phyloP scores from a whole-genome alignment of 1,140 invertebrate species.

The Tetranychus urticae region DNA sequence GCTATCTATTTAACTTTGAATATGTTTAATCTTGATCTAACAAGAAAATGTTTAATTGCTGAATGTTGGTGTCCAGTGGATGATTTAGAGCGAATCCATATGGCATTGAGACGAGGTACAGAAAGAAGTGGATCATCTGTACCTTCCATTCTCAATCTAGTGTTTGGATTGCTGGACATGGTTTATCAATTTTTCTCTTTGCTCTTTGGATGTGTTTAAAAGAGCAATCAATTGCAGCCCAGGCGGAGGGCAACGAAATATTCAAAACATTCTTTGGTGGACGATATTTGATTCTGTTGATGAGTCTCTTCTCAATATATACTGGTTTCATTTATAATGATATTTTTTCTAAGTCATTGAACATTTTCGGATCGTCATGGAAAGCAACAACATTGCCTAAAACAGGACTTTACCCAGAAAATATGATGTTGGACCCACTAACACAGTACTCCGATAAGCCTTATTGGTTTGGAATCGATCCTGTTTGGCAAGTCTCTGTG shows the following conservation, averaged over 20 bases:
- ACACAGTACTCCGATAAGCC: conserved; percentile 32
- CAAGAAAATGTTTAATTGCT: conserved; percentile 77
- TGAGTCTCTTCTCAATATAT: conserved; percentile 92
- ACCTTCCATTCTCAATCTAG: conserved; percentile 79
- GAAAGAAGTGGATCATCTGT: conserved; percentile 72
- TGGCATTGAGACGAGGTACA: conserved; percentile 62
- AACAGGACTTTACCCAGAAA: conserved; percentile 17
- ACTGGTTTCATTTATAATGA: conserved; percentile 97
- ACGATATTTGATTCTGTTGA: conserved; percentile 86
- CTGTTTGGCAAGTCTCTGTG: conserved; percentile 46
- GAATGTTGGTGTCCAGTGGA: conserved; percentile 93
- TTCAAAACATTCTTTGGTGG: conserved; percentile 93
- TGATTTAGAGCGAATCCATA: conserved; percentile 70
- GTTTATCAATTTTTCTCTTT: conserved; percentile 35
- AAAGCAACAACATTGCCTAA: background rate
- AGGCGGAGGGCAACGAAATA: conserved; percentile 34
- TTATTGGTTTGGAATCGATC: conserved; percentile 69
- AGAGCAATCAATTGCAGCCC: conserved; percentile 19
- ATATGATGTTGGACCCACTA: conserved; percentile 40
- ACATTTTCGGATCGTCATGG: conserved; percentile 65
- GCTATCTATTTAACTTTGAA: conserved; percentile 51
- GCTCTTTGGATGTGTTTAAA: conserved; percentile 34
- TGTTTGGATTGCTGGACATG: conserved; percentile 88
- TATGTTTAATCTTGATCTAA: conserved; percentile 46
- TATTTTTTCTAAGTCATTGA: conserved; percentile 81